Evolutionary conservation across 2,888 invertebrate genomes (phyloP).

Genomic region (Nemoura dubitans): DNA sequence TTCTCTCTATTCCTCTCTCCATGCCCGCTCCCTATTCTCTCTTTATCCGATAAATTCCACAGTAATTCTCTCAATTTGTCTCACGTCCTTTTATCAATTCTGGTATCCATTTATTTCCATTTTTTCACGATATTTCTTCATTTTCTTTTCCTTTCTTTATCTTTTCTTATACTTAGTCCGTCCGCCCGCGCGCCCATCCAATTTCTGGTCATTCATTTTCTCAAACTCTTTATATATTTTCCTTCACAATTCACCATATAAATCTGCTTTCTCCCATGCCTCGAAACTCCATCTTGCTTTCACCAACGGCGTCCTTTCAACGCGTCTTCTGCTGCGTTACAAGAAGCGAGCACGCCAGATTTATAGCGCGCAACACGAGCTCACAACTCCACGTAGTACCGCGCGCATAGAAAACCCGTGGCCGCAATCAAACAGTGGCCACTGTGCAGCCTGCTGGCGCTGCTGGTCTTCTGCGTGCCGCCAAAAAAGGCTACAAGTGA

Average conservation of each 20-base stretch:
- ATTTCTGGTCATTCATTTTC: slow-evolving; percentile 22
- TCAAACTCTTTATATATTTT: slow-evolving; percentile 16
- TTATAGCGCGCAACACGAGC: not conserved
- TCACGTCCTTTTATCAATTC: slow-evolving; percentile 22
- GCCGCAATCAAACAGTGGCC: not conserved
- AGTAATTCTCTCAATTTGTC: slow-evolving; percentile 30
- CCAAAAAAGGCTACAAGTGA: not conserved
- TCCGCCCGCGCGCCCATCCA: not conserved
- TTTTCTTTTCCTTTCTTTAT: not conserved
- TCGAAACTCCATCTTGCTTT: not conserved
- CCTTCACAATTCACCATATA: not conserved
- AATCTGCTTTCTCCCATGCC: not conserved
- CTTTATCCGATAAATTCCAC: not conserved
- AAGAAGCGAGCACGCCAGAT: not conserved
- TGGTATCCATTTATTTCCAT: slow-evolving; percentile 26
- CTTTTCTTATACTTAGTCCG: slow-evolving; percentile 17
- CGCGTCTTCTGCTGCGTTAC: not conserved
- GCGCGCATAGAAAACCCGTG: not conserved
- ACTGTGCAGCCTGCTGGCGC: not conserved
- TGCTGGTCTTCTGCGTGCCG: not conserved
- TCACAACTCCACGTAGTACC: not conserved
- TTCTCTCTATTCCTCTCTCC: not conserved
- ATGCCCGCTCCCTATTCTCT: not conserved
- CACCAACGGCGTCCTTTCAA: not conserved
- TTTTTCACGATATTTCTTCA: slow-evolving; percentile 26